Evolutionary conservation across 2,797 vertebrate genomes (phyloP).

Genomic region (Pseudocheirus occidentalis): DNA sequence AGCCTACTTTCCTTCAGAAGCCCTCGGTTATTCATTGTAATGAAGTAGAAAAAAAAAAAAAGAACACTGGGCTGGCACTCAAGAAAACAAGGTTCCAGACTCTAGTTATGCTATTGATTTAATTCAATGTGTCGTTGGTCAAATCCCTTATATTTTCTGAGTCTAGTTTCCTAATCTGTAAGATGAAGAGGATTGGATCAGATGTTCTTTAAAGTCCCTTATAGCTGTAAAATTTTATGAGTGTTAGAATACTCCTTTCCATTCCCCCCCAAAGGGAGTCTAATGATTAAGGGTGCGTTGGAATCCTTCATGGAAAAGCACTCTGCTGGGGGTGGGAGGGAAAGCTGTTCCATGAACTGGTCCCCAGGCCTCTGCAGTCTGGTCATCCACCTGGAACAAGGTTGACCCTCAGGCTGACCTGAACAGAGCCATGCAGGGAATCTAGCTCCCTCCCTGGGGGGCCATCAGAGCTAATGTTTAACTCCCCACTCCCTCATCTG

Average conservation of each 20-base stretch:
- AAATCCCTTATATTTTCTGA: neutral
- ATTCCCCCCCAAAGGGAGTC: neutral
- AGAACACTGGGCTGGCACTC: neutral
- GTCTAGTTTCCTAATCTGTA: neutral
- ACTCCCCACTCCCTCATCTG: conserved; percentile 47
- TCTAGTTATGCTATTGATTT: neutral
- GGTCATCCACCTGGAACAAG: conserved; percentile 67
- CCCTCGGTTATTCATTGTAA: neutral
- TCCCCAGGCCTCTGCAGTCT: conserved; percentile 32
- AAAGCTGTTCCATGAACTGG: neutral
- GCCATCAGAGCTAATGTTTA: conserved; percentile 67
- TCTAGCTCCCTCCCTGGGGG: conserved; percentile 61
- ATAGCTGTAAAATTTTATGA: neutral
- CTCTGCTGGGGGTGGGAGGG: neutral
- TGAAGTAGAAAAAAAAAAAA: neutral
- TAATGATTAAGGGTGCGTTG: neutral
- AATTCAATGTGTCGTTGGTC: conserved; percentile 29
- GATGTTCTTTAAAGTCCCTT: neutral
- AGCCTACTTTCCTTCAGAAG: neutral
- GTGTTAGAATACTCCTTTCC: neutral
- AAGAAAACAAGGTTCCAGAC: neutral
- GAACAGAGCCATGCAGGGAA: conserved; percentile 54
- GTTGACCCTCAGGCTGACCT: conserved; percentile 40
- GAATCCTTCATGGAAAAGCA: neutral
- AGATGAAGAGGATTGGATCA: neutral